Percentiles rank a stretch among this genome's conserved stretches.
phyloP scores from a whole-genome alignment of 2,888 invertebrate genomes.

The Criorhina ranunculi region DNA sequence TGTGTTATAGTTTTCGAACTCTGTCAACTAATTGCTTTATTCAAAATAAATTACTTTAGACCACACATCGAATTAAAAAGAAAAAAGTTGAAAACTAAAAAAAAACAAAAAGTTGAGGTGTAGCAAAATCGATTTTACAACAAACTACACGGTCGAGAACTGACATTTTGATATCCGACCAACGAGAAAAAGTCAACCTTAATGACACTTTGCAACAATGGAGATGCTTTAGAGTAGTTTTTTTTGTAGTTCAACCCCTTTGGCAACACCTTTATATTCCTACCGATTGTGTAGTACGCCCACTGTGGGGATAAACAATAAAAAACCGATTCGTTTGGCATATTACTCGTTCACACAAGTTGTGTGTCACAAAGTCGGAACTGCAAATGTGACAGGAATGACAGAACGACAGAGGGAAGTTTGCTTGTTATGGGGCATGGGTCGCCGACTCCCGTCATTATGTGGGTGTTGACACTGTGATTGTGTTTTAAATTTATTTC shows the following conservation, averaged over 20 bases:
- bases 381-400: constrained; percentile 60
- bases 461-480: constrained; percentile 72
- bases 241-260: constrained; percentile 61
- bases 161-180: constrained; percentile 4
- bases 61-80: constrained; percentile 37
- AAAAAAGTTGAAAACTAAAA: constrained; percentile 21
- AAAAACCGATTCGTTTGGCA: constrained; percentile 56
- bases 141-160: neutral
- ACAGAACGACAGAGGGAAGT: constrained; percentile 32
- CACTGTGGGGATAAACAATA: constrained; percentile 47
- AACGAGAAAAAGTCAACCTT: constrained; percentile 45
- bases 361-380: constrained; percentile 34
- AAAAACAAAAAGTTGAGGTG: constrained; percentile 21
- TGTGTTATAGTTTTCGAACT: constrained; percentile 64
- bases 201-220: constrained; percentile 59
- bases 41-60: constrained; percentile 57
- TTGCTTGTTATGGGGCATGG: constrained; percentile 38
- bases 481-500: constrained; percentile 29
- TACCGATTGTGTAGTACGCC: constrained; percentile 59
- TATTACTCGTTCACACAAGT: constrained; percentile 54
- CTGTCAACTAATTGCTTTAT: constrained; percentile 73
- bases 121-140: constrained; percentile 62
- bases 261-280: constrained; percentile 71
- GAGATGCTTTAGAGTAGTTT: constrained; percentile 51
- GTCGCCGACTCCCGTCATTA: constrained; percentile 47